Percentiles rank a stretch among this genome's conserved stretches.
Conservation (phyloP, 2,113 vertebrate genomes). For the Grus americana region DNA sequence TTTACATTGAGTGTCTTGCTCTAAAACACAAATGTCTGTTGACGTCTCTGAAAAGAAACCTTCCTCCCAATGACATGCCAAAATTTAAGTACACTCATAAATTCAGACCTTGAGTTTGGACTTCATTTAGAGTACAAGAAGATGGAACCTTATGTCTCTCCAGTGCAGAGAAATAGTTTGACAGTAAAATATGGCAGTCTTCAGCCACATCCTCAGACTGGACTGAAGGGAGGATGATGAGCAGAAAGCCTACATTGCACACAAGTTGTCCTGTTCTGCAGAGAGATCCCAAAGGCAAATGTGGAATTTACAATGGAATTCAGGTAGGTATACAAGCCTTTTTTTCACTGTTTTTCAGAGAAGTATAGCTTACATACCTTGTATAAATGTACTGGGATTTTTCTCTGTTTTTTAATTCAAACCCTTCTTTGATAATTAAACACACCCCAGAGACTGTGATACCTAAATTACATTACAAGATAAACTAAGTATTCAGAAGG, state of each 20-base stretch:
- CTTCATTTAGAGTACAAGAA: neutral
- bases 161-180: neutral
- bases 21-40: neutral
- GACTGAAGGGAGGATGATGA: neutral
- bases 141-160: neutral
- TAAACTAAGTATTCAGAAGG: neutral
- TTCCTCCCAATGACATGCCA: neutral
- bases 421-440: neutral
- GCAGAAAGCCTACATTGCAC: rapidly evolving
- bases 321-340: neutral
- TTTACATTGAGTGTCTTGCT: neutral
- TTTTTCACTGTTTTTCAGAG: neutral
- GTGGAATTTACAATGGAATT: neutral
- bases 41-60: neutral
- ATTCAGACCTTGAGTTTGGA: neutral
- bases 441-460: neutral
- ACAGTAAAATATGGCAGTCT: neutral
- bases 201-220: neutral
- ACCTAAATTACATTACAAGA: neutral
- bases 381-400: neutral
- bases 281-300: neutral
- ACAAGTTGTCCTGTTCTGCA: neutral
- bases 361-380: neutral
- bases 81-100: neutral
- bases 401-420: neutral